Evolutionary conservation across 2,113 vertebrate species (phyloP).

Genomic region (Tragelaphus scriptus): DNA sequence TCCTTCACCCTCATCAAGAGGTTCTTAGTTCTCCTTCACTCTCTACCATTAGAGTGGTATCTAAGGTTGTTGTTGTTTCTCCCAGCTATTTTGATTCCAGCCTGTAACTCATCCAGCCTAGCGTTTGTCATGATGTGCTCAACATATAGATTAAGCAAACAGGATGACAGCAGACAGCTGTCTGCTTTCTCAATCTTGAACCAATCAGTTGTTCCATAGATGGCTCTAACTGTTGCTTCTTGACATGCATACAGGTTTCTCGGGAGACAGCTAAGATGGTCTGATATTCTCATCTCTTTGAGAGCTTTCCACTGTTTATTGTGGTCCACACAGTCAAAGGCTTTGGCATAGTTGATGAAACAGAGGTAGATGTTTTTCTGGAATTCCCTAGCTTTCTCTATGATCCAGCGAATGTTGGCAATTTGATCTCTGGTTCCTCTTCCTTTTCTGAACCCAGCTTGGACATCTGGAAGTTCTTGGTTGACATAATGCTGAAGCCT

Average conservation of each 20-base stretch:
- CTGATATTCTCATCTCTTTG: not conserved
- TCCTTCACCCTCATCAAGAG: not conserved
- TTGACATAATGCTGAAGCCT: not conserved
- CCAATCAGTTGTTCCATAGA: not conserved
- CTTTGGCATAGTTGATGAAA: not conserved
- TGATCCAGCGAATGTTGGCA: not conserved
- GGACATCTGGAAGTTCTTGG: not conserved
- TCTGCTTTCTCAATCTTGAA: not conserved
- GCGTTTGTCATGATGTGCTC: not conserved
- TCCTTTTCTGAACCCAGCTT: not conserved
- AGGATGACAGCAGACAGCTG: not conserved
- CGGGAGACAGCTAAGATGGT: not conserved
- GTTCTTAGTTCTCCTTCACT: not conserved
- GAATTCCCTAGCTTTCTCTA: not conserved
- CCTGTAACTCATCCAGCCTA: not conserved
- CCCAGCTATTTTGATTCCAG: not conserved
- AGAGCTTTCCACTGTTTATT: not conserved
- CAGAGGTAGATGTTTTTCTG: not conserved
- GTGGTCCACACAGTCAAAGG: not conserved
- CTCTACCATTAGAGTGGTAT: not conserved
- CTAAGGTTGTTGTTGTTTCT: not conserved
- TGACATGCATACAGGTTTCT: not conserved
- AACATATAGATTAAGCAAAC: not conserved
- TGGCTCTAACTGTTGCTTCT: not conserved
- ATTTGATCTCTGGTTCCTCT: not conserved